These are phyloP conservation scores for Rhinophrynus dorsalis DNA, from an alignment of 2,797 vertebrate species.

Conservation along the genomic window DNA sequence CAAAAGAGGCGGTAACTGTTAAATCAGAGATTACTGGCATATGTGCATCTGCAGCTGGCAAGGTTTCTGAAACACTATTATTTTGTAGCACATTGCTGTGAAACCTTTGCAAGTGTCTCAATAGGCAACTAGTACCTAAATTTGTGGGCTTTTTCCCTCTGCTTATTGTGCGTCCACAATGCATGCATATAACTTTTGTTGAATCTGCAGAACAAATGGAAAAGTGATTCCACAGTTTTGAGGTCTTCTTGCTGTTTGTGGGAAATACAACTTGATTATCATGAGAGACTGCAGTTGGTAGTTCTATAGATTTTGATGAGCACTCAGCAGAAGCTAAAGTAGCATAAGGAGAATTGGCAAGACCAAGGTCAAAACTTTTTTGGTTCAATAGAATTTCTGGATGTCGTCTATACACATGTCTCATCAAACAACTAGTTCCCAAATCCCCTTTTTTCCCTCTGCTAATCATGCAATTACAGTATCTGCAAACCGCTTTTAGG, in stretches of 20 bases:
- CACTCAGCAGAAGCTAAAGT: constrained; percentile 74
- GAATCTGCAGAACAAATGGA: constrained; percentile 90
- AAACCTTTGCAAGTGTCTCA: constrained; percentile 94
- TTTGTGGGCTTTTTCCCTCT: constrained; percentile 96
- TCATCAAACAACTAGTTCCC: constrained; percentile 94
- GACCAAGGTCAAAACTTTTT: constrained; percentile 77
- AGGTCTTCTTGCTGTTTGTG: constrained; percentile 92
- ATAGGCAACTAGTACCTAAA: constrained; percentile 93
- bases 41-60: constrained; percentile 65
- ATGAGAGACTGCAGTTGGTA: constrained; percentile 63
- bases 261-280: constrained; percentile 76
- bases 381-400: constrained; percentile 86
- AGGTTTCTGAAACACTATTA: constrained; percentile 79
- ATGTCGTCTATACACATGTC: constrained; percentile 88
- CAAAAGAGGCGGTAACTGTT: constrained; percentile 72
- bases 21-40: constrained; percentile 72
- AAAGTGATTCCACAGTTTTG: constrained; percentile 98
- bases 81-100: constrained; percentile 87
- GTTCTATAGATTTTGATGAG: constrained; percentile 73
- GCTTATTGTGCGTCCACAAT: constrained; percentile 97
- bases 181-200: constrained; percentile 95
- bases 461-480: constrained; percentile 91
- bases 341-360: constrained; percentile 79
- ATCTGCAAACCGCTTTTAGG: constrained; percentile 90
- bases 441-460: constrained; percentile 91